Percentiles rank a stretch among this genome's conserved stretches.
Evolutionary conservation across 2,888 invertebrate species (phyloP).

Genomic region (Chaitophorus viminalis): DNA sequence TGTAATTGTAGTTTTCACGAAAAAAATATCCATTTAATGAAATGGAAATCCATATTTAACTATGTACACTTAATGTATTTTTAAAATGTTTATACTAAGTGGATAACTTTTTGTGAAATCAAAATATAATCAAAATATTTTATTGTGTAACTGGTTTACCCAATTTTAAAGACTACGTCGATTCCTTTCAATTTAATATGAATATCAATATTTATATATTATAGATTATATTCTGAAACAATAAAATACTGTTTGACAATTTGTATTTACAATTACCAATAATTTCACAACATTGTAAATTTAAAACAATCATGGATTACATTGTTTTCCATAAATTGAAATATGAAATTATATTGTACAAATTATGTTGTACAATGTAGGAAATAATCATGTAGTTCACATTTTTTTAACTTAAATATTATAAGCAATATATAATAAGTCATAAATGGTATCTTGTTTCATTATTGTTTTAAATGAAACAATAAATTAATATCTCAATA

Average conservation of each 20-base stretch:
- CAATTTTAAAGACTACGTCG: too few species aligned
- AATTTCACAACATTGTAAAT: neutral
- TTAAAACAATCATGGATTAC: neutral
- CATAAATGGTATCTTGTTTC: conserved; percentile 26
- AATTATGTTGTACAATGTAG: conserved; percentile 39
- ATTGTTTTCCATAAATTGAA: conserved; percentile 35
- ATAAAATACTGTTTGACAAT: neutral
- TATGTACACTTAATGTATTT: too few species aligned
- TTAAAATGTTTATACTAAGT: too few species aligned
- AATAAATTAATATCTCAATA: conserved; percentile 23
- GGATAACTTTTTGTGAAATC: too few species aligned
- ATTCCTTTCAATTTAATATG: too few species aligned
- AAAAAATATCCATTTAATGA: too few species aligned
- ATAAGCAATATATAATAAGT: conserved; percentile 44
- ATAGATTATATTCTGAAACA: neutral
- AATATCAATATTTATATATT: too few species aligned
- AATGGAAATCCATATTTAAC: too few species aligned
- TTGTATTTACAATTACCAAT: neutral
- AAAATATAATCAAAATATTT: too few species aligned
- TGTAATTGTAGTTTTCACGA: too few species aligned
- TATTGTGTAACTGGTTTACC: too few species aligned
- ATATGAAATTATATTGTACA: conserved; percentile 24
- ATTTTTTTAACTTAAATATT: conserved; percentile 39
- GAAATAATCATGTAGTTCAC: conserved; percentile 11
- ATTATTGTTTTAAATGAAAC: conserved; percentile 45